These are phyloP conservation scores for Holothuria scabra DNA, from an alignment of 53 echinoderm and acorn worm genomes.

Conservation along the genomic window DNA sequence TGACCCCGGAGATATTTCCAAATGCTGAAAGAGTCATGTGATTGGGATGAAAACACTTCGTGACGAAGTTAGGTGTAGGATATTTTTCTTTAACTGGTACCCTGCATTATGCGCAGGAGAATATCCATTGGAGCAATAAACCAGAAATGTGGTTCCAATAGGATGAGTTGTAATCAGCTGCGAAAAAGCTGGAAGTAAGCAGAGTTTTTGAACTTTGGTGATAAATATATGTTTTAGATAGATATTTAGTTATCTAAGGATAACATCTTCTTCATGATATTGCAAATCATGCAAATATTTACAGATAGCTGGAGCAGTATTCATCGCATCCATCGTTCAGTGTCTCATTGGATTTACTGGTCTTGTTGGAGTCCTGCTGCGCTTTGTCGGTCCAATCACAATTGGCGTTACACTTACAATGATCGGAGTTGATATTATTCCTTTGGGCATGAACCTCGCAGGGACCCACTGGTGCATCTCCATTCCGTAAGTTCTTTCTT, in stretches of 20 bases:
- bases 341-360: constrained; percentile 70
- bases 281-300: not conserved
- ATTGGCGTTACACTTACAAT: constrained; percentile 69
- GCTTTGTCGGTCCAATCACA: constrained; percentile 72
- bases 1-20: no score
- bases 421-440: constrained; percentile 60
- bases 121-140: no score
- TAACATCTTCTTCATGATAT: not conserved
- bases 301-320: constrained; percentile 72
- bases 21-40: no score
- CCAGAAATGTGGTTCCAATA: no score
- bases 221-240: not conserved
- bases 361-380: constrained; percentile 63
- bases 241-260: not conserved
- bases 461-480: constrained; percentile 75
- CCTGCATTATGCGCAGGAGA: no score
- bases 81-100: no score
- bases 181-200: not conserved
- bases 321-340: constrained; percentile 66
- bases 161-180: no score
- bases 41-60: no score
- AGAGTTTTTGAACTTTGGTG: not conserved
- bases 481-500: constrained; percentile 67
- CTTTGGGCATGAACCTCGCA: constrained; percentile 40
- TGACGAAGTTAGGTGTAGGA: no score